These are phyloP conservation scores for Petrocephalus schoutedeni DNA, from an alignment of 2,797 vertebrate species.

Conservation along the genomic window DNA sequence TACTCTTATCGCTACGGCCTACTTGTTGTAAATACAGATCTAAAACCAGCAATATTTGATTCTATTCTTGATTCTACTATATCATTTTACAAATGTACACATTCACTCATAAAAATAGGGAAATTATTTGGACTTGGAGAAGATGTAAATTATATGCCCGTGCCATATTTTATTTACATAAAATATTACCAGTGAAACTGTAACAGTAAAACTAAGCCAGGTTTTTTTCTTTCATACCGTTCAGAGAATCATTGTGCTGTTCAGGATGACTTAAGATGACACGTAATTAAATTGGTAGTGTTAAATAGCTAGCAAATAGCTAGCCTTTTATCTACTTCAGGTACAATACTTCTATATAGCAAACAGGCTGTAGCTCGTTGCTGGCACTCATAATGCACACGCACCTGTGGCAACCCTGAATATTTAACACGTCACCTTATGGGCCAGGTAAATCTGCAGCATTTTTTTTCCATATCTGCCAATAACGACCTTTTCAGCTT, in stretches of 20 bases:
- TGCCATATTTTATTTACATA: not conserved
- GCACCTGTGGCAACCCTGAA: not conserved
- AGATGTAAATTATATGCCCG: not conserved
- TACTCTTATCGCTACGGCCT: not conserved
- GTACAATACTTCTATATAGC: not conserved
- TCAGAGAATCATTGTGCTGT: not conserved
- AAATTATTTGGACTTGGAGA: not conserved
- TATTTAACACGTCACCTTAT: not conserved
- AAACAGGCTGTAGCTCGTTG: not conserved
- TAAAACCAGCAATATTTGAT: not conserved
- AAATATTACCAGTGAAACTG: not conserved
- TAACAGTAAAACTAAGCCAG: not conserved
- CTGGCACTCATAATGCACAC: not conserved
- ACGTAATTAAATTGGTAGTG: not conserved
- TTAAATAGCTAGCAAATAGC: not conserved
- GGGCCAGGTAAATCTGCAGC: not conserved
- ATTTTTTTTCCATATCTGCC: not conserved
- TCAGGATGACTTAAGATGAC: not conserved
- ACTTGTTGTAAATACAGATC: not conserved
- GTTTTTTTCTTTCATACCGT: not conserved
- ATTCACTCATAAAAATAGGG: not conserved
- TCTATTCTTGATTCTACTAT: not conserved
- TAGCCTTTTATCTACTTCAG: not conserved
- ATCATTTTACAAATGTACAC: not conserved
- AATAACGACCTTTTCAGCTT: not conserved